Evolutionary conservation across 2,797 vertebrate genomes (phyloP).

Genomic region (Prionace glauca): DNA sequence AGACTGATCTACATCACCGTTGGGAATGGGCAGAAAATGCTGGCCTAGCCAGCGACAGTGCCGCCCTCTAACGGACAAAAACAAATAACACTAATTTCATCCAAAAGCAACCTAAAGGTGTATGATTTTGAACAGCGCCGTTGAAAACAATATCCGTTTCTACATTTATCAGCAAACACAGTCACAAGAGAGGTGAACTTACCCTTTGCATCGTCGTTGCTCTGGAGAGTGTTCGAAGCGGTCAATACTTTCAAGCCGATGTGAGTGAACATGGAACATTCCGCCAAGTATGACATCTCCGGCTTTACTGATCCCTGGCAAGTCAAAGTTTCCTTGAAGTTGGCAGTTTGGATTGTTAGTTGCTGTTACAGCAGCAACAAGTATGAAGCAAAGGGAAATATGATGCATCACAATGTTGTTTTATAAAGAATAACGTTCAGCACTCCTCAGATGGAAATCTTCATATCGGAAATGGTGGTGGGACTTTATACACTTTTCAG

Average conservation of each 20-base stretch:
- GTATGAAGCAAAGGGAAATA: not conserved
- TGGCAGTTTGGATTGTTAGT: constrained; percentile 51
- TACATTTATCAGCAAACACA: not conserved
- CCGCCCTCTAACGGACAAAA: no score
- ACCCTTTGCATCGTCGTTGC: constrained; percentile 48
- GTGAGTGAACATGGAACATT: constrained; percentile 68
- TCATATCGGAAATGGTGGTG: not conserved
- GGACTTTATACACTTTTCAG: not conserved
- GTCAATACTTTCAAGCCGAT: constrained; percentile 48
- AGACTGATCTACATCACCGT: no score
- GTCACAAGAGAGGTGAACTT: not conserved
- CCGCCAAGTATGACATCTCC: constrained; percentile 65
- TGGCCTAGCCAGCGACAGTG: no score
- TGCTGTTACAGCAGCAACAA: constrained; percentile 40
- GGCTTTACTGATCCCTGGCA: constrained; percentile 60
- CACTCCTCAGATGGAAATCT: not conserved
- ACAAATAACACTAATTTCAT: no score
- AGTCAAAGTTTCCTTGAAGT: constrained; percentile 57
- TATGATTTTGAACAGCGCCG: not conserved
- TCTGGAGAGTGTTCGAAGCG: not conserved
- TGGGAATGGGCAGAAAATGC: no score
- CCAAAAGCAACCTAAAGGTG: no score
- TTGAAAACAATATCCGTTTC: not conserved
- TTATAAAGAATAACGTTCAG: not conserved
- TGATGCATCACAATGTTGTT: not conserved